phyloP scores from a whole-genome alignment of 2,888 invertebrate species.

The Lasioglossum morio region DNA sequence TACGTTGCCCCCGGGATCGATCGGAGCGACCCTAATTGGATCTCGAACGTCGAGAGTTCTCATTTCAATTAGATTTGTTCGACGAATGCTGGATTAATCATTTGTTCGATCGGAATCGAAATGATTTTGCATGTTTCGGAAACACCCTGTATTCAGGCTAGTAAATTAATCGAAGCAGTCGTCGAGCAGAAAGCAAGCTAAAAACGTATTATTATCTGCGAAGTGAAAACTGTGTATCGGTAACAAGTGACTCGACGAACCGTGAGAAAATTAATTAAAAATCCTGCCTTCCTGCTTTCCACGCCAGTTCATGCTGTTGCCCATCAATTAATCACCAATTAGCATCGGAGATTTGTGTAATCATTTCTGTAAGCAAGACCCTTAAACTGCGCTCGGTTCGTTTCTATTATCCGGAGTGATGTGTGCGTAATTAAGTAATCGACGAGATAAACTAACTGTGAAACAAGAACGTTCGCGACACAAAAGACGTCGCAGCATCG shows the following conservation, averaged over 20 bases:
- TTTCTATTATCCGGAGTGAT: background rate
- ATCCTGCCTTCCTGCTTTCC: background rate
- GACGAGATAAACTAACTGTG: background rate
- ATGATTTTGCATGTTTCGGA: background rate
- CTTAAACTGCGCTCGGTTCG: background rate
- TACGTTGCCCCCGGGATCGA: constrained; percentile 1
- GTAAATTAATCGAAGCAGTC: background rate
- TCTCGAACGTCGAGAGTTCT: constrained; percentile 14
- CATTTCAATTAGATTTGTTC: constrained; percentile 18
- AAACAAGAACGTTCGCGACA: background rate
- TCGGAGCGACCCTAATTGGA: constrained; percentile 14
- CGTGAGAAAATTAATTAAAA: background rate
- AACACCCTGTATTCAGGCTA: background rate
- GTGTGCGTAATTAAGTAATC: background rate
- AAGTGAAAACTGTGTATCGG: background rate
- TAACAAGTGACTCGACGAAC: background rate
- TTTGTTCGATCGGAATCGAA: background rate
- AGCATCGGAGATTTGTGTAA: constrained; percentile 10
- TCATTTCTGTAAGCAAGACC: background rate
- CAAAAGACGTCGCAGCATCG: background rate
- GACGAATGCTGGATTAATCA: constrained; percentile 31
- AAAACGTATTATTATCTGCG: background rate
- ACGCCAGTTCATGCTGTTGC: background rate
- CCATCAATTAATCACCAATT: constrained; percentile 31
- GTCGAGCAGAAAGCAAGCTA: background rate